These are phyloP conservation scores for Poeciliopsis retropinna DNA, from an alignment of 2,113 vertebrate genomes.

Conservation along the genomic window DNA sequence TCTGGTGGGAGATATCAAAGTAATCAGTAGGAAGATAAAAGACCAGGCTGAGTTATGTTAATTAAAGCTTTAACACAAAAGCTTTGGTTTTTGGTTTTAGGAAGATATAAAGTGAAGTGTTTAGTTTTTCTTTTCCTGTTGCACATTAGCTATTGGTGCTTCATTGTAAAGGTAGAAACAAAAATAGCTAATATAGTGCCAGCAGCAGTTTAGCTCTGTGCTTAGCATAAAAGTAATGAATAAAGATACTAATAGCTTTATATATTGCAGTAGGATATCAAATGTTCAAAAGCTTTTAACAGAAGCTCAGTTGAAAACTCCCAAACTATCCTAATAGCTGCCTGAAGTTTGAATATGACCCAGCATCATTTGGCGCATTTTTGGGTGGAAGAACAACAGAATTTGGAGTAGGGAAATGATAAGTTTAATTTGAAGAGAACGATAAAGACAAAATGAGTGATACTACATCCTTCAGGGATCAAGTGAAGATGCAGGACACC, in stretches of 20 bases:
- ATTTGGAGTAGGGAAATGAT: conserved; percentile 2
- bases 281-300: neutral
- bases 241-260: neutral
- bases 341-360: neutral
- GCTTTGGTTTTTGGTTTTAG: too few relatives aligned
- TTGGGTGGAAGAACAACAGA: neutral
- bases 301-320: neutral
- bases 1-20: too few relatives aligned
- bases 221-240: neutral
- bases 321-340: neutral
- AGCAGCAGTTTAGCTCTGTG: too few relatives aligned
- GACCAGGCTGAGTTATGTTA: too few relatives aligned
- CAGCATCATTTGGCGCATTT: neutral
- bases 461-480: conserved; percentile 24
- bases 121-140: too few relatives aligned
- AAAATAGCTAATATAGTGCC: too few relatives aligned
- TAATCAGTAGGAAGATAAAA: too few relatives aligned
- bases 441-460: conserved; percentile 18
- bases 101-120: too few relatives aligned
- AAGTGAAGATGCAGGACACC: neutral
- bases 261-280: neutral
- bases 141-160: too few relatives aligned
- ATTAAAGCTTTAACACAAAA: too few relatives aligned
- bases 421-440: conserved; percentile 14
- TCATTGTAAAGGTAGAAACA: too few relatives aligned